These are phyloP conservation scores for Calliopum simillimum DNA, from an alignment of 2,888 invertebrate genomes.

Conservation along the genomic window DNA sequence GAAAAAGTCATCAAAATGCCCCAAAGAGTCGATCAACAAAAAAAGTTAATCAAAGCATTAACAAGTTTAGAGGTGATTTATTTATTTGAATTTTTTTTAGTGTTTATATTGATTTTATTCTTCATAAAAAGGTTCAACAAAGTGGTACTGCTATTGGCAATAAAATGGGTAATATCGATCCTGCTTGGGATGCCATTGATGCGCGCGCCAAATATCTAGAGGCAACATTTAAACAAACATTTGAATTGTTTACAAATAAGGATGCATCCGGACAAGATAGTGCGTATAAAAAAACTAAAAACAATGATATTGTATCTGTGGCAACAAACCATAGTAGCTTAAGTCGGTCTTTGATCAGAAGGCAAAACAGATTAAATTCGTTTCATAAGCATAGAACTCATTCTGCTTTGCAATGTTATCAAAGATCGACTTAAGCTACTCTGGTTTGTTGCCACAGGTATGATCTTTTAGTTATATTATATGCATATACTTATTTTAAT, in stretches of 20 bases:
- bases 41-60: constrained; percentile 86
- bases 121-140: constrained; percentile 57
- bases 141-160: constrained; percentile 58
- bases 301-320: too few species aligned
- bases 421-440: too few species aligned
- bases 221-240: constrained; percentile 63
- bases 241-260: constrained; percentile 63
- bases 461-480: too few species aligned
- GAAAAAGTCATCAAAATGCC: constrained; percentile 90
- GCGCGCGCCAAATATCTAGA: constrained; percentile 84
- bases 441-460: too few species aligned
- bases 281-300: constrained; percentile 32
- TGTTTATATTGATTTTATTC: background rate
- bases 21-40: constrained; percentile 93
- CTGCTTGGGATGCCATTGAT: constrained; percentile 95
- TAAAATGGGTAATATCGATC: constrained; percentile 76
- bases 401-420: too few species aligned
- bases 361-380: too few species aligned
- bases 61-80: constrained; percentile 76
- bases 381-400: too few species aligned
- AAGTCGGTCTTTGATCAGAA: too few species aligned
- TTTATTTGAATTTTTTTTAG: background rate
- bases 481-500: too few species aligned
- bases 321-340: too few species aligned
- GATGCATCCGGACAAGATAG: constrained; percentile 60